Evolutionary conservation across 2,888 invertebrate species (phyloP).

Genomic region (Temnothorax unifasciatus): DNA sequence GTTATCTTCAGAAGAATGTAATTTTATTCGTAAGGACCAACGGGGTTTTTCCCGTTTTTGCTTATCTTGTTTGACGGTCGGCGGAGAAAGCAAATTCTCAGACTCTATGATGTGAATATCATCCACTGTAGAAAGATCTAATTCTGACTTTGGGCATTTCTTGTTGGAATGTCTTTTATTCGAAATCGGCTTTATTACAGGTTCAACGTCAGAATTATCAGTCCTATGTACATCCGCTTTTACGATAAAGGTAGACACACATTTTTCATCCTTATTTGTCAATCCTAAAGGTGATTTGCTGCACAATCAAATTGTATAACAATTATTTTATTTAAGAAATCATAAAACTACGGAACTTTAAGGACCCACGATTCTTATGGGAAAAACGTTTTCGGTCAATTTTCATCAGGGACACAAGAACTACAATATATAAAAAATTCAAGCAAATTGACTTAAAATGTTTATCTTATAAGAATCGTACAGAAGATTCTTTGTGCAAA

Average conservation of each 20-base stretch:
- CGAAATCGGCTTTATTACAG: not conserved
- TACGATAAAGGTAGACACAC: conserved; percentile 75
- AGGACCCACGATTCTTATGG: no score
- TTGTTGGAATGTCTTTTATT: conserved; percentile 46
- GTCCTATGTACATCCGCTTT: conserved; percentile 81
- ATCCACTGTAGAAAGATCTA: conserved; percentile 60
- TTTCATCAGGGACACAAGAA: no score
- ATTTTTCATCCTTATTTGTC: conserved; percentile 66
- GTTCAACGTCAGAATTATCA: conserved; percentile 42
- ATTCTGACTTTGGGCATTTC: conserved; percentile 50
- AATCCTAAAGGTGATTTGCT: conserved; percentile 63
- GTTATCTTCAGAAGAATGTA: conserved; percentile 66
- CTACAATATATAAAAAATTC: no score
- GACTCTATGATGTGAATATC: conserved; percentile 71
- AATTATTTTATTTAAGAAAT: conserved; percentile 7
- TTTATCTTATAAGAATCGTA: no score
- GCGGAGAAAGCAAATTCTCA: conserved; percentile 58
- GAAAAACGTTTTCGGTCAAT: no score
- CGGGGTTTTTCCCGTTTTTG: conserved; percentile 72
- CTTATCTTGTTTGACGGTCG: conserved; percentile 14
- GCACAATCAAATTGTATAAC: conserved; percentile 19
- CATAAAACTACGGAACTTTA: not conserved
- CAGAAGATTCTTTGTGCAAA: not conserved
- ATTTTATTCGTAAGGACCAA: conserved; percentile 81
- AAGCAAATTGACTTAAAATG: no score